phyloP scores from a whole-genome alignment of 2,888 invertebrate species.

The Orchesella flavescens region DNA sequence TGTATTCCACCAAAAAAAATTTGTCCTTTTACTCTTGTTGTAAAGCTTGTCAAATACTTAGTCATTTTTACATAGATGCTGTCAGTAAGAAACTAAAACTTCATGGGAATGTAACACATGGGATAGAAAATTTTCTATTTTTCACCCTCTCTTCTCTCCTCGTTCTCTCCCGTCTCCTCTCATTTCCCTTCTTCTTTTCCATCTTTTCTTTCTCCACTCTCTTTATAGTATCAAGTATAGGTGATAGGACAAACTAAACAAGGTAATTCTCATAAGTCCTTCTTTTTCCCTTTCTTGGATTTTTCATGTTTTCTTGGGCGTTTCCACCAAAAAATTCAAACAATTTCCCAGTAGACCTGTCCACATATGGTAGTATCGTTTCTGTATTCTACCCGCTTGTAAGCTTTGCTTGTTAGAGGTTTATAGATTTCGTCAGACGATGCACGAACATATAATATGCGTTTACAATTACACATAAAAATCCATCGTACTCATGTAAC shows the following conservation, averaged over 20 bases:
- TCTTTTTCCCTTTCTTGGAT: slow-evolving; percentile 20
- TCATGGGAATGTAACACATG: slow-evolving; percentile 68
- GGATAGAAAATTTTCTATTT: slow-evolving; percentile 58
- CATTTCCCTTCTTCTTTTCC: slow-evolving; percentile 3
- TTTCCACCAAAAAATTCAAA: slow-evolving; percentile 42
- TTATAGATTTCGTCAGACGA: no score
- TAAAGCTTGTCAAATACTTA: slow-evolving; percentile 66
- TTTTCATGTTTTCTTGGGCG: slow-evolving; percentile 51
- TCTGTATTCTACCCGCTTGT: not conserved
- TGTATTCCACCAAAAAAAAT: slow-evolving; percentile 4
- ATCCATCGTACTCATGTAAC: no score
- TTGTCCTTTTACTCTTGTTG: slow-evolving; percentile 21
- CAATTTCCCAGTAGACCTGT: slow-evolving; percentile 24
- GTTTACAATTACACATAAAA: no score
- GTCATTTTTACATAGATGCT: slow-evolving; percentile 65
- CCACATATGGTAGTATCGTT: slow-evolving; percentile 2
- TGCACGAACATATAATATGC: no score
- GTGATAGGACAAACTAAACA: slow-evolving; percentile 29
- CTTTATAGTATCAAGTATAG: no score
- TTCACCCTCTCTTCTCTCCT: slow-evolving; percentile 33
- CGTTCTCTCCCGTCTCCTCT: slow-evolving; percentile 6
- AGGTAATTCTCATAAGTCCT: slow-evolving; percentile 39
- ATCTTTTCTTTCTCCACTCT: slow-evolving; percentile 7
- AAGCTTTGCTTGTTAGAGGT: not conserved
- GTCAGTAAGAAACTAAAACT: slow-evolving; percentile 65